Base-by-base conservation (phyloP, 2,797 vertebrate species). In the Gila robusta region DNA sequence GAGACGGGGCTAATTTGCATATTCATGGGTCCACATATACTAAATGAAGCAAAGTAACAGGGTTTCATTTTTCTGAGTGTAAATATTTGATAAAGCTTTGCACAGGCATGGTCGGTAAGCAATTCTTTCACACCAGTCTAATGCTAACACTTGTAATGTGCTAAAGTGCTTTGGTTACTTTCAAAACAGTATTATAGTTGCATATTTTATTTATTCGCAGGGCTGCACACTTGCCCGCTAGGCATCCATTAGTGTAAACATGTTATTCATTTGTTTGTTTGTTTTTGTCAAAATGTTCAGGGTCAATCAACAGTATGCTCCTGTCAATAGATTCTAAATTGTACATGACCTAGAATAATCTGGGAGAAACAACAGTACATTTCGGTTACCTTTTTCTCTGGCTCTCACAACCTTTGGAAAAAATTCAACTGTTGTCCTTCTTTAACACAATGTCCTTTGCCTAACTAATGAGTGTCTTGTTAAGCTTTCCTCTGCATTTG, bases 381-480 rank as follows among this genome's bases (percentile, higher is more conserved):
- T 76, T 83, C 88, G 87, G 89, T 26, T 39, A 70, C 14, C 26
- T 70, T 71, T 83, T 77, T 85, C 83, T 82, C 79, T 66, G 83
- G 66, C 59, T 79, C 56, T 87, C 21, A 82, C 90, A 78, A 91
- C 91, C 91, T 91, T 90, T 91, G 90, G 90, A 90, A 87, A 91
- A 91, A 93, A 49, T 91, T 92, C 91, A 92, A 92, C 94, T 93
- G 93, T 94, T 95, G 11, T 84, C 90, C 94, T 94, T 93, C 90
- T 92, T 95, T 93, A 94, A 88, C 85, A 85, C 92, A 92, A 94
- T 92, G 91, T 89, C 88, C 90, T 90, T 94, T 47, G 88, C 92
- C 93, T 96, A 96, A 95, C 95, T 98, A 98, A 98, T 96, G 96
- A 96, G 95, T 94, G 91, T 93, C 96, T 94, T 95, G 81, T 94